These are phyloP conservation scores for Dryoscopus gambensis DNA, from an alignment of 2,113 vertebrate species.

Conservation along the genomic window DNA sequence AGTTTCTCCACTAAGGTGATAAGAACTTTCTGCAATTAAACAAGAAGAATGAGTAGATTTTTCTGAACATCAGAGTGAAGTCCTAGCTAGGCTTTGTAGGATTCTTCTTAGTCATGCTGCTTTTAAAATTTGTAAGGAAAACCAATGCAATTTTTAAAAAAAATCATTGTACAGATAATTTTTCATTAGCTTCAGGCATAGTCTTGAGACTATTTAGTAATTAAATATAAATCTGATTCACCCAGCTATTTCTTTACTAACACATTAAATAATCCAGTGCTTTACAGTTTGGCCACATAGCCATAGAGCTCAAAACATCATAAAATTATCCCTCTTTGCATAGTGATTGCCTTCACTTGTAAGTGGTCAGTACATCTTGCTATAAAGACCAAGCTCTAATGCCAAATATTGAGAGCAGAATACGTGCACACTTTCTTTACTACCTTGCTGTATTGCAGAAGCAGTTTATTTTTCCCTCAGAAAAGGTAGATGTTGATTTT, in stretches of 20 bases:
- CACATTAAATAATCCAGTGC: conserved; percentile 5
- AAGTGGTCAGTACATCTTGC: background rate
- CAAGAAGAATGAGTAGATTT: background rate
- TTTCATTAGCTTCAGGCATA: background rate
- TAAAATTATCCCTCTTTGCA: background rate
- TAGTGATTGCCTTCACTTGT: background rate
- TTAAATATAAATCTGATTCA: conserved; percentile 13
- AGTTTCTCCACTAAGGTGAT: background rate
- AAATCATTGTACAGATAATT: background rate
- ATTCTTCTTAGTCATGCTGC: background rate
- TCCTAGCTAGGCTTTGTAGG: background rate
- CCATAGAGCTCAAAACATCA: background rate
- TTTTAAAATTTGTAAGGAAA: background rate
- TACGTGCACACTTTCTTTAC: background rate
- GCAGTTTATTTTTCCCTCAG: background rate
- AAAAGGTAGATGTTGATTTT: background rate
- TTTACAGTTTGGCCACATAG: background rate
- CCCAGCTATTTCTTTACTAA: conserved; percentile 9
- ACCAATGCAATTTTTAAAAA: background rate
- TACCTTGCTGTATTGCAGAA: background rate
- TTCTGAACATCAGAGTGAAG: background rate
- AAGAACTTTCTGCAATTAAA: background rate
- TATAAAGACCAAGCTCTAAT: background rate
- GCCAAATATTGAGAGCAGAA: background rate
- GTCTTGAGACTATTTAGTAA: background rate